Percentiles rank a stretch among this genome's conserved stretches.
phyloP scores from a whole-genome alignment of 2,888 invertebrate species.

The Pediacus dermestoides region DNA sequence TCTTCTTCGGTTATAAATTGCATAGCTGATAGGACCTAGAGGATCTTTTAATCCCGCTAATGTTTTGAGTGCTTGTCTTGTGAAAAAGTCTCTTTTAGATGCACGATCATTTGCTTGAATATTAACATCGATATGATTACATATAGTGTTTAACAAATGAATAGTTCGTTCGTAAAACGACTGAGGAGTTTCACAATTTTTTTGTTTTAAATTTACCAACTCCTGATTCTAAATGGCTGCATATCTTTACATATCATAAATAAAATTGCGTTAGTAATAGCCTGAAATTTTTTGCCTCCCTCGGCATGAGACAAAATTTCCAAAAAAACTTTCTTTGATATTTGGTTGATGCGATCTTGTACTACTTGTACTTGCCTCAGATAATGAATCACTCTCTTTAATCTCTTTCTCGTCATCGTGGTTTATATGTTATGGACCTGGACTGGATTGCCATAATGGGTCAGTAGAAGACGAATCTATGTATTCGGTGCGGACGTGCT shows the following conservation, averaged over 20 bases:
- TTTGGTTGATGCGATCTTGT: conserved; percentile 9
- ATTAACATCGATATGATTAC: too few species aligned
- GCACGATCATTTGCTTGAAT: too few species aligned
- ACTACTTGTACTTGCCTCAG: conserved; percentile 7
- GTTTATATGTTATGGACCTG: conserved; percentile 6
- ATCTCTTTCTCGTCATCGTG: conserved; percentile 8
- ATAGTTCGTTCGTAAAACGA: too few species aligned
- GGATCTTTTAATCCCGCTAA: too few species aligned
- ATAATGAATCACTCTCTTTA: too few species aligned
- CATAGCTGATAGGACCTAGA: too few species aligned
- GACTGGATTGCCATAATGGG: not conserved
- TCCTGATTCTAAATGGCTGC: conserved; percentile 10
- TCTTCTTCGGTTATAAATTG: too few species aligned
- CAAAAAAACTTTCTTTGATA: conserved; percentile 12
- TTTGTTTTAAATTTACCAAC: too few species aligned
- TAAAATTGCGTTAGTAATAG: conserved; percentile 11
- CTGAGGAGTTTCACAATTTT: too few species aligned
- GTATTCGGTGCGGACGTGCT: conserved; percentile 7
- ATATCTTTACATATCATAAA: conserved; percentile 11
- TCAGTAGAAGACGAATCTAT: conserved; percentile 4
- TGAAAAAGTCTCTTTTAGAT: too few species aligned
- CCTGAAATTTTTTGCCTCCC: conserved; percentile 9
- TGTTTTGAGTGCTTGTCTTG: too few species aligned
- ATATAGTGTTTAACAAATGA: too few species aligned
- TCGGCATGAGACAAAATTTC: conserved; percentile 9